These are phyloP conservation scores for Cyrtodaria siliqua DNA, from an alignment of 2,888 invertebrate genomes.

Conservation along the genomic window DNA sequence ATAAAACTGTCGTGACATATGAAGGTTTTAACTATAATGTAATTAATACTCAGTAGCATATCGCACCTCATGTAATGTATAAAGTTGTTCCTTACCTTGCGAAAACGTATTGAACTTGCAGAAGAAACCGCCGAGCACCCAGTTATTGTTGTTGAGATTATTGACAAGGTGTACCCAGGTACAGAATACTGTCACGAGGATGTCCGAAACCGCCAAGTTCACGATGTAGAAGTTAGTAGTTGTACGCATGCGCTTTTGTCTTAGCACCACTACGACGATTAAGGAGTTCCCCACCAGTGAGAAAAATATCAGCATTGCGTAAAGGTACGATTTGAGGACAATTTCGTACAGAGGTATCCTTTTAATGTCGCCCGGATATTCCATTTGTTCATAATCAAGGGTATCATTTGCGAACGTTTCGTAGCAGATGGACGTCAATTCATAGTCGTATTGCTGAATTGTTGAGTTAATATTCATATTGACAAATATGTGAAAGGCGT, in stretches of 20 bases:
- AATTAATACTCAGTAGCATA: too few relatives aligned
- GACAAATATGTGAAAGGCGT: too few relatives aligned
- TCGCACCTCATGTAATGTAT: too few relatives aligned
- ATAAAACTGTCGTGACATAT: too few relatives aligned
- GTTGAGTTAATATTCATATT: too few relatives aligned
- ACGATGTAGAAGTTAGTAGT: conserved; percentile 78
- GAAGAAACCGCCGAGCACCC: conserved; percentile 90
- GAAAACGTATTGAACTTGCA: conserved; percentile 93
- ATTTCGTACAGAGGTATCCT: conserved; percentile 56
- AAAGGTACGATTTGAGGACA: conserved; percentile 58
- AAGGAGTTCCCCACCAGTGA: conserved; percentile 64
- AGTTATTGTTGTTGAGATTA: conserved; percentile 93
- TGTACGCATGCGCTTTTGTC: conserved; percentile 69
- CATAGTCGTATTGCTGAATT: too few relatives aligned
- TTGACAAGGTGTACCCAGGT: conserved; percentile 92
- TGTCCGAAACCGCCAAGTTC: conserved; percentile 83
- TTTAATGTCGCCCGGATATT: conserved; percentile 49
- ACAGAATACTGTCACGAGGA: conserved; percentile 87
- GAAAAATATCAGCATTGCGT: conserved; percentile 55
- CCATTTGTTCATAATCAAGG: conserved; percentile 11
- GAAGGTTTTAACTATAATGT: too few relatives aligned
- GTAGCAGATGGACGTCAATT: too few relatives aligned
- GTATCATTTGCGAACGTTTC: too few relatives aligned
- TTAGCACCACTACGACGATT: conserved; percentile 64
- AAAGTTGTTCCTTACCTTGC: conserved; percentile 91